phyloP scores from a whole-genome alignment of 2,113 vertebrate genomes.

The Entelurus aequoreus region DNA sequence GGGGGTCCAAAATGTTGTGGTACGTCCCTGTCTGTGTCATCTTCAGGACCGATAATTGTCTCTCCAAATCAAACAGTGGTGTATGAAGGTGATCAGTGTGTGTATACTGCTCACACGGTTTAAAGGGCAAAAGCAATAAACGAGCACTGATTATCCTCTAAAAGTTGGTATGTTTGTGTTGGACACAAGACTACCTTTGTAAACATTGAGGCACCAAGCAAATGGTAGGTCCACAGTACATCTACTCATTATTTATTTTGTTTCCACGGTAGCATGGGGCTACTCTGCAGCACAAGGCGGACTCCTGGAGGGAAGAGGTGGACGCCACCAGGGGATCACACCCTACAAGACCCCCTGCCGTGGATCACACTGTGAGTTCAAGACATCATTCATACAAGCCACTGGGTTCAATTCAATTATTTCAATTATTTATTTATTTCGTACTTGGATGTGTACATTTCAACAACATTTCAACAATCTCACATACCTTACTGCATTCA shows the following conservation, averaged over 20 bases:
- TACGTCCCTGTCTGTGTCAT: not conserved
- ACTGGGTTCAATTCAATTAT: no score
- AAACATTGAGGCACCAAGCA: not conserved
- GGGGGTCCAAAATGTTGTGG: not conserved
- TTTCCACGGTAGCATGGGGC: conserved; percentile 50
- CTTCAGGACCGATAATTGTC: not conserved
- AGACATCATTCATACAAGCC: not conserved
- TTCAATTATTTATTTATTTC: no score
- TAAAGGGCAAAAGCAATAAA: conserved; percentile 1
- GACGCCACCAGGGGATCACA: conserved; percentile 49
- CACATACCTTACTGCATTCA: no score
- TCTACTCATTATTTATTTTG: not conserved
- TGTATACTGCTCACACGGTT: not conserved
- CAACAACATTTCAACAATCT: no score
- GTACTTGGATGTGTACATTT: no score
- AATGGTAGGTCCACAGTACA: not conserved
- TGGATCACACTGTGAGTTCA: conserved; percentile 43
- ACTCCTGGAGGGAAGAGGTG: conserved; percentile 58
- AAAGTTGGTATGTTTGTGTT: not conserved
- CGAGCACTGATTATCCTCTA: not conserved
- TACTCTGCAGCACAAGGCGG: conserved; percentile 54
- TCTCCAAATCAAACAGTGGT: not conserved
- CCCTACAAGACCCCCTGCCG: not conserved
- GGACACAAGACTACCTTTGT: not conserved
- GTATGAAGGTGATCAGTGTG: not conserved